Conservation (phyloP, 2,113 vertebrate genomes). For the Synchiropus splendidus region DNA sequence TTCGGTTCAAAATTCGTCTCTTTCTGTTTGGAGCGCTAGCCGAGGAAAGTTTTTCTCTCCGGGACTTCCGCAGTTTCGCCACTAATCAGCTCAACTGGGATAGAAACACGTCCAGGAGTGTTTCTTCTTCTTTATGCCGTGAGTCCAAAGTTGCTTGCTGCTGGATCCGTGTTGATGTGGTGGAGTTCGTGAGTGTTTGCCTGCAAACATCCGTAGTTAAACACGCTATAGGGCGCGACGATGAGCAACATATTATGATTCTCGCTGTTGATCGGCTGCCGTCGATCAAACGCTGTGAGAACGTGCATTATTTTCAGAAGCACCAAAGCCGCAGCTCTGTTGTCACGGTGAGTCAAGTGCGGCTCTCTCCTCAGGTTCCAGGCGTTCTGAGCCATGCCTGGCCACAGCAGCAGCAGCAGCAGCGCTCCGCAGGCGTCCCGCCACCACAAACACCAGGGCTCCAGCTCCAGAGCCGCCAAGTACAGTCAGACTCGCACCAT, state of each 20-base stretch:
- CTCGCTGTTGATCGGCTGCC: no score
- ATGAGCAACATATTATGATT: constrained; percentile 11
- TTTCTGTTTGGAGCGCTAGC: constrained; percentile 16
- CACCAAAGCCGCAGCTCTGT: no score
- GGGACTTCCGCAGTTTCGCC: constrained; percentile 60
- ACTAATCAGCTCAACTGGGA: constrained; percentile 17
- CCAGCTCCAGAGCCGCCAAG: constrained; percentile 56
- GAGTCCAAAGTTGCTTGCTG: constrained; percentile 23
- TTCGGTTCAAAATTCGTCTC: constrained; percentile 1
- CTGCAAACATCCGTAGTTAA: constrained; percentile 6
- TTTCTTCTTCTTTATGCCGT: constrained; percentile 61
- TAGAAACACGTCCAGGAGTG: constrained; percentile 12
- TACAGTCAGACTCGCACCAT: constrained; percentile 52
- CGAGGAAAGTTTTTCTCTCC: constrained; percentile 6
- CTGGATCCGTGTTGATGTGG: constrained; percentile 3
- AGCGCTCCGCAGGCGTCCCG: constrained; percentile 47
- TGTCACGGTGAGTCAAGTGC: no score
- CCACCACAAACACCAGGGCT: constrained; percentile 45
- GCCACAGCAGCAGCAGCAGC: constrained; percentile 64
- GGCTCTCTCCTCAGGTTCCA: constrained; percentile 44
- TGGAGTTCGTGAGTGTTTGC: neutral
- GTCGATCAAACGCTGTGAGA: no score
- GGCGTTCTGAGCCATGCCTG: constrained; percentile 77
- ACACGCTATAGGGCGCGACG: constrained; percentile 12
- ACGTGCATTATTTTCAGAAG: no score